phyloP scores from a whole-genome alignment of 2,113 vertebrate genomes.

The Corythornis madagascariensis region DNA sequence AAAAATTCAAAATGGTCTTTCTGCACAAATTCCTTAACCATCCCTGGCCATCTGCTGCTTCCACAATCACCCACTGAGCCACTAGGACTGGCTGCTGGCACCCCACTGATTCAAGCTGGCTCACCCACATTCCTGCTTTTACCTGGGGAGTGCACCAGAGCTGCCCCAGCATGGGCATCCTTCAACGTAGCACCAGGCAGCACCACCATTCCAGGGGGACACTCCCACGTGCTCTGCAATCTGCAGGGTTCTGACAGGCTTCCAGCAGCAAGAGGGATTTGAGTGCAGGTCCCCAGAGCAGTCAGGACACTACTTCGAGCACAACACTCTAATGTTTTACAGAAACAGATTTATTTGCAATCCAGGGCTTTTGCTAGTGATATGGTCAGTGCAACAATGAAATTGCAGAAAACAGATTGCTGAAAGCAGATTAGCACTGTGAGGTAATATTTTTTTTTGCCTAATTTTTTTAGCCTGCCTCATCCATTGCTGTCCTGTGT shows the following conservation, averaged over 20 bases:
- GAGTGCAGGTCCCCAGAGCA: not conserved
- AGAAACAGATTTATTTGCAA: not conserved
- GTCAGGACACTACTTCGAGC: not conserved
- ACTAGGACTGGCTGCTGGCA: accelerated
- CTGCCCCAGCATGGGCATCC: not conserved
- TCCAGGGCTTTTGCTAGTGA: not conserved
- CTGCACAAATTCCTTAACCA: not conserved
- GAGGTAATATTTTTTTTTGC: not conserved
- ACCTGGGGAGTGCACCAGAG: not conserved
- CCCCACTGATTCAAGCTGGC: not conserved
- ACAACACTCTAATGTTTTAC: not conserved
- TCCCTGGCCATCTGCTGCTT: not conserved
- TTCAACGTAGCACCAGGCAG: accelerated
- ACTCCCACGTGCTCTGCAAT: not conserved
- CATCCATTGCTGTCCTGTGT: not conserved
- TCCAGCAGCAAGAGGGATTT: not conserved
- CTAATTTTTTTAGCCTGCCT: constrained; percentile 33
- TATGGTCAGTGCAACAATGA: not conserved
- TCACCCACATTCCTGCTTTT: not conserved
- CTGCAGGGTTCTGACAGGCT: not conserved
- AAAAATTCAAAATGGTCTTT: not conserved
- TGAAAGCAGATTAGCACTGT: not conserved
- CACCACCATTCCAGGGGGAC: not conserved
- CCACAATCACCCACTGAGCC: not conserved
- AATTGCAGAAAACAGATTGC: not conserved